A percentile compares a stretch with the other conserved stretches of the same genome.
phyloP scores from a whole-genome alignment of 2,797 vertebrate species.

The Kryptolebias ocellatus region DNA sequence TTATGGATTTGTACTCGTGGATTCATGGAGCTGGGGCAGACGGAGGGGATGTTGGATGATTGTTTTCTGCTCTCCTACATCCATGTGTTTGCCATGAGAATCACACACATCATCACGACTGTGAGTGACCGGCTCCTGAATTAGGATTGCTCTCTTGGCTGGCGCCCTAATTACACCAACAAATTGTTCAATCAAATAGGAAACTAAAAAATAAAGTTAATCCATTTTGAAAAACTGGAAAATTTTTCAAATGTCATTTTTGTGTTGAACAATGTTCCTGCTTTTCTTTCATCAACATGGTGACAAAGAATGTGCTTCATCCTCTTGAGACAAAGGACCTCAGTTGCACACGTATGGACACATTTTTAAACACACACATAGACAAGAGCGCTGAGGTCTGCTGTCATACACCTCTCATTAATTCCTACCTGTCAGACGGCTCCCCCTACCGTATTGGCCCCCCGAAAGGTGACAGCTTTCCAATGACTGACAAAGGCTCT shows the following conservation, averaged over 20 bases:
- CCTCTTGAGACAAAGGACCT: constrained; percentile 81
- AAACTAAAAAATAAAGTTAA: constrained; percentile 19
- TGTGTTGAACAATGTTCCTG: constrained; percentile 34
- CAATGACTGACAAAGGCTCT: constrained; percentile 85
- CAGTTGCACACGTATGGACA: constrained; percentile 52
- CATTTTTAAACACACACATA: constrained; percentile 49
- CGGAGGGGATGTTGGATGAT: constrained; percentile 39
- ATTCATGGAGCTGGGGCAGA: constrained; percentile 30
- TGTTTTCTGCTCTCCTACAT: constrained; percentile 27
- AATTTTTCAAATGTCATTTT: constrained; percentile 14
- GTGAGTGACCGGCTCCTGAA: constrained; percentile 29
- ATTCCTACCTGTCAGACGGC: constrained; percentile 82
- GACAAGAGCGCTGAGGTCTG: constrained; percentile 70
- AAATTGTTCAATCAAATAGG: constrained; percentile 20
- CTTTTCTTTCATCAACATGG: constrained; percentile 43
- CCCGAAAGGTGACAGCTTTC: constrained; percentile 82
- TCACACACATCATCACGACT: constrained; percentile 20
- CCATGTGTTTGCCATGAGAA: constrained; percentile 49
- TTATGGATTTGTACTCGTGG: constrained; percentile 54
- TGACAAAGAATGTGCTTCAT: constrained; percentile 71
- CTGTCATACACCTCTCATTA: constrained; percentile 85
- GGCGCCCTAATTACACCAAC: constrained; percentile 22
- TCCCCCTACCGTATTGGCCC: constrained; percentile 77
- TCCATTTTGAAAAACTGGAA: constrained; percentile 14
- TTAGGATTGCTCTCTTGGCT: constrained; percentile 17